Conservation (phyloP, 2,113 vertebrate genomes). For the Merops nubicus region DNA sequence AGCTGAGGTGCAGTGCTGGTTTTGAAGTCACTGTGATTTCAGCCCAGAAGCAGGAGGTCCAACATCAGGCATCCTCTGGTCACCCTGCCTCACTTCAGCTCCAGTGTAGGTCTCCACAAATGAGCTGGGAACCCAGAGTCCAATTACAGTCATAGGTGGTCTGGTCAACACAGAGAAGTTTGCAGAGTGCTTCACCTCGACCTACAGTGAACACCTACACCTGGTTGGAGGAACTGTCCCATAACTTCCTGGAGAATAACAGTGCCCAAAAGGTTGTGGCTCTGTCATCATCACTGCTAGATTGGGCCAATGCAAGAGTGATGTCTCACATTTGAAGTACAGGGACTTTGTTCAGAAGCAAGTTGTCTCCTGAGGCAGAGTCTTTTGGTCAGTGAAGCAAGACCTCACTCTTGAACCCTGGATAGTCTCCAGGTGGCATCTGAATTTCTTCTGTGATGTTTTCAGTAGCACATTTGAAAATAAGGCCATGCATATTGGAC, state of each 20-base stretch:
- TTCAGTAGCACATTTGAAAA: background rate
- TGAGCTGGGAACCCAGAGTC: background rate
- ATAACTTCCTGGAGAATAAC: background rate
- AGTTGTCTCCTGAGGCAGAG: background rate
- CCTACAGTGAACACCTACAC: background rate
- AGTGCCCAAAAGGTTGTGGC: background rate
- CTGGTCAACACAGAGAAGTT: background rate
- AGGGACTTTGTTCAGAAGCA: background rate
- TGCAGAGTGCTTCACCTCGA: background rate
- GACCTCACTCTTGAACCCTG: background rate
- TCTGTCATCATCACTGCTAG: background rate
- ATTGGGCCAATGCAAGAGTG: background rate
- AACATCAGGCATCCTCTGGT: background rate
- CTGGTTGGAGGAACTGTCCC: background rate
- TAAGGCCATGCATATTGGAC: background rate
- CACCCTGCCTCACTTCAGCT: background rate
- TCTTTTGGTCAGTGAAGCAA: background rate
- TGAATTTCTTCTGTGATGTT: background rate
- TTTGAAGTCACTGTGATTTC: background rate
- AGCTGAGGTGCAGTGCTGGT: background rate
- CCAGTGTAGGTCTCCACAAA: background rate
- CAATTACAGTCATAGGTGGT: rapidly evolving
- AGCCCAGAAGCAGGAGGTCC: background rate
- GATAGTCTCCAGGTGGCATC: background rate
- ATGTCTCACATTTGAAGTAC: background rate